Evolutionary conservation across 2,888 invertebrate genomes (phyloP).

Genomic region (Aphidius colemani): DNA sequence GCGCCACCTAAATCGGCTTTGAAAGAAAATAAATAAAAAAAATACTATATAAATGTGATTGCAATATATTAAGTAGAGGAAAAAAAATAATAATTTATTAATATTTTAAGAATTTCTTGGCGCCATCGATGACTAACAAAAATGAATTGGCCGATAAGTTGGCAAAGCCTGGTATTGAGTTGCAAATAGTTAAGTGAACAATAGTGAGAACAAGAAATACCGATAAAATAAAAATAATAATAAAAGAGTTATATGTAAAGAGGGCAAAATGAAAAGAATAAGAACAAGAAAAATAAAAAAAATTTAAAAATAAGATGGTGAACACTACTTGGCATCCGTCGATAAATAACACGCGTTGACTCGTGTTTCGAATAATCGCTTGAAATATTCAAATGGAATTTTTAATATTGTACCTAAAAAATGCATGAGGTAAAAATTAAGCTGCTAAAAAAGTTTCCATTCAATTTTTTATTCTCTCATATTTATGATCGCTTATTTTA

Average conservation of each 20-base stretch:
- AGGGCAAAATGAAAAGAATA: constrained; percentile 19
- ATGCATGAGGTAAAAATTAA: constrained; percentile 38
- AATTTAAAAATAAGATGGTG: constrained; percentile 27
- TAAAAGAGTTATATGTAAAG: constrained; percentile 17
- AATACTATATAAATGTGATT: too few species aligned
- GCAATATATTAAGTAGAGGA: too few species aligned
- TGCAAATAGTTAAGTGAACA: constrained; percentile 39
- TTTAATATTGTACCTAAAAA: constrained; percentile 34
- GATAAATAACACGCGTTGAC: constrained; percentile 41
- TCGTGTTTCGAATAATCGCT: constrained; percentile 44
- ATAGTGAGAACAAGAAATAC: constrained; percentile 28
- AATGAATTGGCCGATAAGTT: constrained; percentile 44
- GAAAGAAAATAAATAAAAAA: too few species aligned
- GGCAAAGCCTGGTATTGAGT: constrained; percentile 40
- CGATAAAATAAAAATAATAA: background rate
- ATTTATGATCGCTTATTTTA: background rate
- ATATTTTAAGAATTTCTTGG: too few species aligned
- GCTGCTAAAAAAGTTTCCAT: constrained; percentile 32
- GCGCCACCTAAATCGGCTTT: too few species aligned
- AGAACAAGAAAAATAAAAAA: constrained; percentile 28
- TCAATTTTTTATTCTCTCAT: constrained; percentile 9
- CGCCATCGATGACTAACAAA: constrained; percentile 23
- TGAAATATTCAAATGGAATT: constrained; percentile 38
- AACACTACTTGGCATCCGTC: constrained; percentile 28
- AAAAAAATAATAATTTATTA: background rate